phyloP scores from a whole-genome alignment of 2,113 vertebrate genomes.

The Alouatta palliata region DNA sequence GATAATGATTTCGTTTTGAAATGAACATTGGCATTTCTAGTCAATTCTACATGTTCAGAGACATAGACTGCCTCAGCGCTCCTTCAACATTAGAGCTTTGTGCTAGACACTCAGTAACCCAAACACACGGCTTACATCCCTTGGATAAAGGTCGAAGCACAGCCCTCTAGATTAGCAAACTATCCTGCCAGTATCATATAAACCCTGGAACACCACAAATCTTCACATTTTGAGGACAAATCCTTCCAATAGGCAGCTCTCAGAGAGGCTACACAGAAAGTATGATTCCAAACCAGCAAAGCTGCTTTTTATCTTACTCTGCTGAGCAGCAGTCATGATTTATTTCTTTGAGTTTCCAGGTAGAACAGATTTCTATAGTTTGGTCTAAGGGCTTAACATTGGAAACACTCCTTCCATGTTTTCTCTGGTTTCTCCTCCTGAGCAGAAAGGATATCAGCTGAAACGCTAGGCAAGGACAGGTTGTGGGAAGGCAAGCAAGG shows the following conservation, averaged over 20 bases:
- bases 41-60: background rate
- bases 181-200: background rate
- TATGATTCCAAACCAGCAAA: background rate
- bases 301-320: background rate
- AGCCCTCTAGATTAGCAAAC: background rate
- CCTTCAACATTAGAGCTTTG: slow-evolving; percentile 23
- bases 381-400: slow-evolving; percentile 7
- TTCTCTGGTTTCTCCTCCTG: background rate
- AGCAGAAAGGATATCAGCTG: background rate
- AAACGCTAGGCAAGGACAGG: background rate
- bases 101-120: background rate
- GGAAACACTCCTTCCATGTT: slow-evolving; percentile 3
- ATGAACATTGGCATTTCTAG: slow-evolving; percentile 30
- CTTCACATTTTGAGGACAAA: background rate
- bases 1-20: background rate
- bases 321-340: background rate
- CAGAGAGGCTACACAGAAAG: background rate
- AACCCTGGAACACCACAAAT: background rate
- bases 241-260: background rate
- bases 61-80: background rate
- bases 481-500: background rate
- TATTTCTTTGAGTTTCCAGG: slow-evolving; percentile 43
- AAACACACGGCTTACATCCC: background rate
- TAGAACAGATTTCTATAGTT: background rate
- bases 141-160: background rate